A percentile compares a stretch with the other conserved stretches of the same genome.
Conservation (phyloP, 1,140 invertebrate genomes). For the Bombus polaris region DNA sequence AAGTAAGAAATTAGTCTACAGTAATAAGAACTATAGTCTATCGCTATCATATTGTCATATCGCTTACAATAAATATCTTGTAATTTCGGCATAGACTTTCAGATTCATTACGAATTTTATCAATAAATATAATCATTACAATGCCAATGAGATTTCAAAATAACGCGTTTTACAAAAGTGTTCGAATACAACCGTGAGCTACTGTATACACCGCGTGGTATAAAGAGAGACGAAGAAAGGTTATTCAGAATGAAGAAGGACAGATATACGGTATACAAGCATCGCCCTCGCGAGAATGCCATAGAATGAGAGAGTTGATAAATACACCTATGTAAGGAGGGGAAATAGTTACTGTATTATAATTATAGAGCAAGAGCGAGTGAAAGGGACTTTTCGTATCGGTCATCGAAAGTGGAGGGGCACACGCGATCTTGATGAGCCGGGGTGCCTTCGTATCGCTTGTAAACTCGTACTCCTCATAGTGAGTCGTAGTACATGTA, state of each 20-base stretch:
- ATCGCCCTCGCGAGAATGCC: background rate
- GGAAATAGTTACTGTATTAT: conserved; percentile 11
- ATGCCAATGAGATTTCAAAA: no score
- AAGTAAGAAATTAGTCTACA: no score
- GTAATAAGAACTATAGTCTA: no score
- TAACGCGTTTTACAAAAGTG: no score
- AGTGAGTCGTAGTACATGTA: conserved; percentile 7
- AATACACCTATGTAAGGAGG: background rate
- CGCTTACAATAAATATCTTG: background rate
- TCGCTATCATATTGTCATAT: no score
- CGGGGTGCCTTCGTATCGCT: conserved; percentile 29
- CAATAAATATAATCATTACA: no score
- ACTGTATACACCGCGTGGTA: background rate
- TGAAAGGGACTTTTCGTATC: conserved; percentile 46
- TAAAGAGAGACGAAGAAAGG: background rate
- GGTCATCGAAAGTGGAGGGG: conserved; percentile 29
- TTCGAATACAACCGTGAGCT: no score
- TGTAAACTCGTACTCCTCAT: conserved; percentile 34
- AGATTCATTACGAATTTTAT: no score
- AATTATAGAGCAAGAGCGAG: conserved; percentile 47
- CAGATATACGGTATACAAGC: no score
- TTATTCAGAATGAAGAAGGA: background rate
- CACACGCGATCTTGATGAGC: conserved; percentile 10
- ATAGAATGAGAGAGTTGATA: background rate
- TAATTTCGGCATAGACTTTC: no score